Evolutionary conservation across 2,797 vertebrate genomes (phyloP), one percentile per base, ranked within the genome.

Genomic region (Pseudochirops cupreus): DNA sequence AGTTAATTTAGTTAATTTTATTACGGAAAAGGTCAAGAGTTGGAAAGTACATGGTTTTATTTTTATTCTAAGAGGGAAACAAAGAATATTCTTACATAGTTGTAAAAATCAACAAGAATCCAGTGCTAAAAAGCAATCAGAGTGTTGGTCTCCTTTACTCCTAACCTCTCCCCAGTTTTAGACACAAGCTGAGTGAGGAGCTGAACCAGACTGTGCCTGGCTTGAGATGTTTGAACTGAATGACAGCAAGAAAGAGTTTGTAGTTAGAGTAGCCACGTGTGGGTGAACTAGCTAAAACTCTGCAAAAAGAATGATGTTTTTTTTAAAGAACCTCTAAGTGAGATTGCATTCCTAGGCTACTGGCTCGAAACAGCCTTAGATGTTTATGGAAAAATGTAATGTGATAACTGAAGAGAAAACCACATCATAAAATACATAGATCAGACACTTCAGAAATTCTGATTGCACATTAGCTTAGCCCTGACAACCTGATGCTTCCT

Each of bases 71-170:
- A 50, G 5, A 50, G 26, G 4, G 28, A 96, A 93, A 95, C 74
- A 87, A 57, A 94, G 50, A 93, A 82, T 39, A 46, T 93, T 94
- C 50, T 95, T 97, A 18, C 89, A 96, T 0, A 95, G 53, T 9
- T 92, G 93, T 54, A 95, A 94, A 93, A 93, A 94, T 94, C n/a
- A 94, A n/a, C 56, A 62, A 18, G 33, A 74, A 95, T 46, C 91
- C 62, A 93, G 16, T 93, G 31, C 6, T 56, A 94, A 93, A 12
- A 90, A 92, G 87, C 5, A 96, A 91, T 52, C 24, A 89, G 12
- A 93, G 95, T 92, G 52, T 29, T 52, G 0, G 18, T 82, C 74
- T 16, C 74, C 9, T 82, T 82, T 46, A 82, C 74, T 46, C 74
- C 39, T 46, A 87, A 87, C 39, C 50, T 26, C 28, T 26, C 1